Base-by-base conservation (phyloP, 2,888 invertebrate species). In the Nezara viridula region DNA sequence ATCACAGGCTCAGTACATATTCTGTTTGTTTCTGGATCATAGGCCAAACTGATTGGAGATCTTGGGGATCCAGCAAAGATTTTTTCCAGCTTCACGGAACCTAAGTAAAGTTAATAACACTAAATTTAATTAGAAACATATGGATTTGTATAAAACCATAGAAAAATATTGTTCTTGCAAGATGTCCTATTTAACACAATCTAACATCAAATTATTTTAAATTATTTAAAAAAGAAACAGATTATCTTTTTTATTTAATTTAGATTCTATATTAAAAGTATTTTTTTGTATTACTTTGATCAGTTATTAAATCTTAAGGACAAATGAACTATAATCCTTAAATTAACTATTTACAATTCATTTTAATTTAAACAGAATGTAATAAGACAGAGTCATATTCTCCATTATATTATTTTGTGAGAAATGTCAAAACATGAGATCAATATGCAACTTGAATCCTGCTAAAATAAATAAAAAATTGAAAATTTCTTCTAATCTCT, bases 21-120 rank as follows among this genome's bases (percentile, higher is more conserved):
- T 24, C 89, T 90, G 88, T 91, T 90, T 81, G 91, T 90, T 86
- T 91, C 90, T 14, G 91, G 91, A 85, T 91, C 90, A 88, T 91
- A 91, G 19, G 90, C 90, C 85, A 91, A 89, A 73, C 91, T 91
- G 85, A 91, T 91, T 37, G 91, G 91, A 40, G 92, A 91, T 86
- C 90, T 90, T 52, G 91, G 91, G 32, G 91, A 88, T 14, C 91
- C 91, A 27, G 91, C 91, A 91, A 91, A 91, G 89, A 91, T 91
- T 88, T 91, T 90, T 73, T 91, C 91, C 91, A 91, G 90, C 90
- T 91, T 91, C 89, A 91, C 91, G 50, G 91, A 90, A 91, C 91
- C 91, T 91, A 89, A 40, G 86, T 85, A 73, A 86, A 44, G 77
- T 66, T 66, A 90, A 87, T 89, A 50, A 37, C 32, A 88, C 66